Evolutionary conservation across 1,140 invertebrate genomes (phyloP), one percentile per base, ranked within the genome.

Genomic region (Drosophila sturtevanti): DNA sequence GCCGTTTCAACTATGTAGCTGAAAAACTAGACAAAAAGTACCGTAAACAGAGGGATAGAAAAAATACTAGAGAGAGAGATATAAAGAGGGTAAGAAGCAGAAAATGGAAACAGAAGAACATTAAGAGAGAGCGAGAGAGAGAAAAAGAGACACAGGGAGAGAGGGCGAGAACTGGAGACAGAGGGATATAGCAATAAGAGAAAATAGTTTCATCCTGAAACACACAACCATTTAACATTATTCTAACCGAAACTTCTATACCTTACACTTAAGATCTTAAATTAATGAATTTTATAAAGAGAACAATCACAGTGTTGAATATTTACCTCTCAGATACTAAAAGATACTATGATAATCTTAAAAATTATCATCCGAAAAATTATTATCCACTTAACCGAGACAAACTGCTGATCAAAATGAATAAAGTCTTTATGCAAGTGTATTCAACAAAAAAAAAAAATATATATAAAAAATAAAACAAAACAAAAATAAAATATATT

Each of bases 401-500:
- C 27, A 31, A 31, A 31, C 7, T 31, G 27, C 27, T 31, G 5
- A 31, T 31, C 6, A 6, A 35, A 35, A 35, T 35, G 5, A 35
- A 35, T 52, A 16, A 12, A 34, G 9, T 9, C 11, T 44, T 41
- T 44, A 48, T 65, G 35, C 65, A 71, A 31, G 24, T 37, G 69
- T 52, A 76, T 38, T 51, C 35, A 54, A 31, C 27, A 31, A 5
- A n/a, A 37, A 56, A 35, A 35, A 31, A 52, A 59, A 66, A 37
- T n/a, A n/a, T n/a, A n/a, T n/a, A n/a, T n/a, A 56, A 35, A 35
- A 31, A 52, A 59, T 63, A 37, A 63, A 72, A 44, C 66, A 31
- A 72, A 77, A 81, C 72, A 75, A 79, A 69, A 70, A 76, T 74
- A 75, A 79, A 76, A 76, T 74, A 74, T 74, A 76, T 69, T 65